These are phyloP conservation scores for Manis crassicaudata DNA, from an alignment of 2,797 vertebrate genomes.

Conservation along the genomic window DNA sequence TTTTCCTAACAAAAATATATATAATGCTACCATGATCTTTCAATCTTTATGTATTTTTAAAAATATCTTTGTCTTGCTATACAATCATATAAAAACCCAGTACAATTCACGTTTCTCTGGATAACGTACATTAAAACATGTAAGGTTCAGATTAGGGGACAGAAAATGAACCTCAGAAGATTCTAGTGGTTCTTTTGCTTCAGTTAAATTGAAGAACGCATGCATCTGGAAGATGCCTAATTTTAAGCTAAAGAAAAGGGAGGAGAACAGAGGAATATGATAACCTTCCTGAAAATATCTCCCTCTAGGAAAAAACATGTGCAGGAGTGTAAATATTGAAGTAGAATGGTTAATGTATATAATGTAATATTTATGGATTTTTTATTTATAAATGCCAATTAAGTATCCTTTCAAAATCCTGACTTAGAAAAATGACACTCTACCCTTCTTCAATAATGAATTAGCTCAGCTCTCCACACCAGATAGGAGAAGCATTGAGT, in stretches of 20 bases:
- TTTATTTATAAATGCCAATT: slow-evolving; percentile 61
- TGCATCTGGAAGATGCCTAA: not conserved
- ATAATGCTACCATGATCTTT: slow-evolving; percentile 6
- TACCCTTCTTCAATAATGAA: slow-evolving; percentile 56
- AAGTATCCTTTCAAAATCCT: slow-evolving; percentile 50
- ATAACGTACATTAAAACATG: slow-evolving; percentile 30
- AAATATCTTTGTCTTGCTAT: not conserved
- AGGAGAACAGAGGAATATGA: not conserved
- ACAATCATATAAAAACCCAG: not conserved
- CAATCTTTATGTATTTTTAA: not conserved
- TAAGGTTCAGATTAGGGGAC: not conserved
- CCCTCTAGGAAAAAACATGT: slow-evolving; percentile 36
- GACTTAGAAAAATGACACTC: slow-evolving; percentile 10
- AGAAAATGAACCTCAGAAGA: slow-evolving; percentile 31
- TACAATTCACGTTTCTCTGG: slow-evolving; percentile 22
- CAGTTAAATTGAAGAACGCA: slow-evolving; percentile 11
- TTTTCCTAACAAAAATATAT: not conserved
- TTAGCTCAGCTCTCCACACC: not conserved
- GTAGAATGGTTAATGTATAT: slow-evolving; percentile 32
- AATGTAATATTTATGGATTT: slow-evolving; percentile 50
- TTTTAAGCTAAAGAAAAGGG: slow-evolving; percentile 17
- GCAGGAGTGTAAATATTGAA: slow-evolving; percentile 49
- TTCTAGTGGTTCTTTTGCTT: slow-evolving; percentile 26
- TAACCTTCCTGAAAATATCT: slow-evolving; percentile 14
- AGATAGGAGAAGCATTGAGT: not conserved